Evolutionary conservation across 2,113 vertebrate species (phyloP).

Genomic region (Pionites leucogaster): DNA sequence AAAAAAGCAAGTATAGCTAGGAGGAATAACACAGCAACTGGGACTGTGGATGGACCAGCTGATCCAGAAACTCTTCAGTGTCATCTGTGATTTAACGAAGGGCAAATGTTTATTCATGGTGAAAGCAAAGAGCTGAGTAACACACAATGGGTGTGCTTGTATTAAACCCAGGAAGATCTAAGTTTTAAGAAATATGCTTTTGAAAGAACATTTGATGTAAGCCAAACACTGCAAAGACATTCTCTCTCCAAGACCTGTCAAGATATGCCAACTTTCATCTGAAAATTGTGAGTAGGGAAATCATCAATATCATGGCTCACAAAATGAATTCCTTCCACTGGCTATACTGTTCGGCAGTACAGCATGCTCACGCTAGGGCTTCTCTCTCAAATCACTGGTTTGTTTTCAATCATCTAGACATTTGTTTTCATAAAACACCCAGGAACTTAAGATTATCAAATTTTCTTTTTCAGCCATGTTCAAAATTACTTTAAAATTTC

Average conservation of each 20-base stretch:
- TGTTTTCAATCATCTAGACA: neutral
- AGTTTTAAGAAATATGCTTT: neutral
- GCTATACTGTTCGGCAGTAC: neutral
- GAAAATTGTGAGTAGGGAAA: neutral
- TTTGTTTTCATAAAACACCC: neutral
- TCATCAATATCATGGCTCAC: neutral
- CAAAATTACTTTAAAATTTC: neutral
- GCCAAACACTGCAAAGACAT: neutral
- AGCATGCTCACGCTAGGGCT: neutral
- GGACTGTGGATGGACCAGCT: neutral
- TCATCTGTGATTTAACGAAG: conserved; percentile 32
- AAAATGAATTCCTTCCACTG: neutral
- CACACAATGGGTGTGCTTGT: neutral
- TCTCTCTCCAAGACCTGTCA: neutral
- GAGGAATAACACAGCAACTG: neutral
- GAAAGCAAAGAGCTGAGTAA: neutral
- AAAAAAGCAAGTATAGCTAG: neutral
- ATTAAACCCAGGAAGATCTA: neutral
- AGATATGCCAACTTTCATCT: neutral
- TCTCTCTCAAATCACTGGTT: neutral
- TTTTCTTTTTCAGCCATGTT: neutral
- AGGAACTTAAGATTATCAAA: neutral
- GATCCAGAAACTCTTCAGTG: conserved; percentile 14
- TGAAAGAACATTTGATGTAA: neutral
- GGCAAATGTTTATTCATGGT: conserved; percentile 10